These are phyloP conservation scores for Drosophila repleta DNA, from an alignment of 1,140 invertebrate species.

Conservation along the genomic window DNA sequence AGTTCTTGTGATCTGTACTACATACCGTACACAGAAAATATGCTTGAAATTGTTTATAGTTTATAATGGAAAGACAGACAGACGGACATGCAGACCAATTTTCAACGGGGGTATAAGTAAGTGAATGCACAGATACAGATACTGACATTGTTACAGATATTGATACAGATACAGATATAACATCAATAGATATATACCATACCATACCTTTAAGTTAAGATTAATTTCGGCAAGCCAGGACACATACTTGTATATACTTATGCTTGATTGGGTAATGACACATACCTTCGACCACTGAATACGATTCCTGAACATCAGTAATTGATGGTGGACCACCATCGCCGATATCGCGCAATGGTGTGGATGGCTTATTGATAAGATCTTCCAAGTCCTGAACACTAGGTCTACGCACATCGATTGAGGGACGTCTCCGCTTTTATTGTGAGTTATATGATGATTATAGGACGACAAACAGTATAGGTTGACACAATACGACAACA, in stretches of 20 bases:
- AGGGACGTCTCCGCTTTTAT: constrained; percentile 91
- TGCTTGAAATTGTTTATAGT: no score
- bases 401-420: constrained; percentile 92
- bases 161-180: background rate
- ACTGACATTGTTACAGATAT: background rate
- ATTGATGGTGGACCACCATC: constrained; percentile 92
- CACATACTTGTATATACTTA: background rate
- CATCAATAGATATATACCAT: background rate
- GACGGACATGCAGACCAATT: background rate
- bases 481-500: constrained; percentile 15
- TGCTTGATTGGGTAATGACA: background rate
- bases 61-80: background rate
- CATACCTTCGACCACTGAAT: constrained; percentile 95
- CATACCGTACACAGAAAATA: no score
- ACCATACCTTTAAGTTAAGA: background rate
- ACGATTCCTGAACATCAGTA: constrained; percentile 95
- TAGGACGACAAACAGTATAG: constrained; percentile 28
- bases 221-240: no score
- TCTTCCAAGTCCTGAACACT: constrained; percentile 95
- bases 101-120: no score
- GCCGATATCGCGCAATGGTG: constrained; percentile 91
- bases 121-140: background rate
- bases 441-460: constrained; percentile 10
- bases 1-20: no score
- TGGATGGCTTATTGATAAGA: constrained; percentile 95